Percentiles rank a stretch among this genome's conserved stretches.
These are phyloP conservation scores for Pangasius larnaudii DNA, from an alignment of 2,797 vertebrate species.

Conservation along the genomic window DNA sequence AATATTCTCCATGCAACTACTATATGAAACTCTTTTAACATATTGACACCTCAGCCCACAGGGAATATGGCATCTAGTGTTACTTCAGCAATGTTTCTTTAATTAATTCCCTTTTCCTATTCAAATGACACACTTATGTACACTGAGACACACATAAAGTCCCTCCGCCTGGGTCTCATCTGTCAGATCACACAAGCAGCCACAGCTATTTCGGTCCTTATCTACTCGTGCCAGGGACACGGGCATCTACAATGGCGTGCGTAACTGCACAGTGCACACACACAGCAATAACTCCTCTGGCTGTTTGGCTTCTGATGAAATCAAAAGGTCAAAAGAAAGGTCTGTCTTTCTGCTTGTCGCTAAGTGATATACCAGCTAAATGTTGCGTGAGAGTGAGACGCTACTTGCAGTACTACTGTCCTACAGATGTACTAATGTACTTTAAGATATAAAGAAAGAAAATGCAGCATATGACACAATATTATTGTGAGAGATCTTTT, in stretches of 20 bases:
- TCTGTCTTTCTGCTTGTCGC: background rate
- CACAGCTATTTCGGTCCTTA: slow-evolving; percentile 33
- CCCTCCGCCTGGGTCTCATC: slow-evolving; percentile 43
- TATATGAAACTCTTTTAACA: slow-evolving; percentile 1
- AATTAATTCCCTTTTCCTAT: slow-evolving; percentile 30
- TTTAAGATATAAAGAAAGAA: background rate
- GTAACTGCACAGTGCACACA: slow-evolving; percentile 12
- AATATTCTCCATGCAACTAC: slow-evolving; percentile 2
- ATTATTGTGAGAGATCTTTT: background rate
- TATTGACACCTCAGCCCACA: slow-evolving; percentile 11
- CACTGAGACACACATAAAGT: slow-evolving; percentile 6
- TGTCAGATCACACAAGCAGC: slow-evolving; percentile 17
- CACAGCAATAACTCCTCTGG: slow-evolving; percentile 21
- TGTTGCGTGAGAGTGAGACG: background rate
- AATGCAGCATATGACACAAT: background rate
- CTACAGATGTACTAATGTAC: background rate
- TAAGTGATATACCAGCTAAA: slow-evolving; percentile 7
- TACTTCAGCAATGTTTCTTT: slow-evolving; percentile 12
- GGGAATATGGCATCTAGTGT: background rate
- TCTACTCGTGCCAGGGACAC: slow-evolving; percentile 37
- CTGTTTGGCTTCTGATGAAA: slow-evolving; percentile 41
- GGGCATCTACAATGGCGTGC: slow-evolving; percentile 9
- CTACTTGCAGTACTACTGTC: background rate
- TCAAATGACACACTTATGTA: background rate
- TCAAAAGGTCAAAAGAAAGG: slow-evolving; percentile 38